Evolutionary conservation across 2,888 invertebrate genomes (phyloP), one percentile per base, ranked within the genome.

Genomic region (Microchrysa polita): DNA sequence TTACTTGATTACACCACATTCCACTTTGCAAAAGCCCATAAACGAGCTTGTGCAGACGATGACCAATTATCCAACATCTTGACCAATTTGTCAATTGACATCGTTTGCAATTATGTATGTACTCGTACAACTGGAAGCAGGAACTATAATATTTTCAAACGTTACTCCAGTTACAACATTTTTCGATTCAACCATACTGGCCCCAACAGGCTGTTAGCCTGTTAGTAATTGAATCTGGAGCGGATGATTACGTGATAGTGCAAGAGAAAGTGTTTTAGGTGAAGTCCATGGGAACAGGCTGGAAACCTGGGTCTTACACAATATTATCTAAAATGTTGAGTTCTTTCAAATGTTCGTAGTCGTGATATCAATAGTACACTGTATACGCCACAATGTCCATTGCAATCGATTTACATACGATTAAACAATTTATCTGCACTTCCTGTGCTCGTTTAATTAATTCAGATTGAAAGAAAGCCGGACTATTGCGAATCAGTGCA

Each of bases 191-290:
- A 10, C 2, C 55, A n/a, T n/a, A 48, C 22, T 48, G 65, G 10
- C 1, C 7, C 1, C 7, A 20, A 48, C n/a, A 10, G 48, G 48
- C 48, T n/a, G n/a, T n/a, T n/a, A n/a, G n/a, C n/a, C n/a, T n/a
- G n/a, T n/a, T 10, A 48, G 65, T 60, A 12, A 60, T 27, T 60
- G 23, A 22, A 44, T 65, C 44, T 65, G 65, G 48, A 65, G 20
- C 65, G 65, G 48, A 65, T 20, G 65, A 65, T 65, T 65, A 65
- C 65, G 65, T 65, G 65, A 65, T 65, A 2, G n/a, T 18, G 14
- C 20, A 22, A 22, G 65, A 65, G 65, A 65, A 65, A 65, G 65
- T 48, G 23, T 48, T 34, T 65, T 34, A 7, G 23, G 48, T 34
- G 20, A 23, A 1, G 42, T 48, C 23, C 61, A 48, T 65, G 48